Percentiles rank a stretch among this genome's conserved stretches.
phyloP scores from a whole-genome alignment of 1,140 invertebrate species.

The Nephotettix cincticeps region DNA sequence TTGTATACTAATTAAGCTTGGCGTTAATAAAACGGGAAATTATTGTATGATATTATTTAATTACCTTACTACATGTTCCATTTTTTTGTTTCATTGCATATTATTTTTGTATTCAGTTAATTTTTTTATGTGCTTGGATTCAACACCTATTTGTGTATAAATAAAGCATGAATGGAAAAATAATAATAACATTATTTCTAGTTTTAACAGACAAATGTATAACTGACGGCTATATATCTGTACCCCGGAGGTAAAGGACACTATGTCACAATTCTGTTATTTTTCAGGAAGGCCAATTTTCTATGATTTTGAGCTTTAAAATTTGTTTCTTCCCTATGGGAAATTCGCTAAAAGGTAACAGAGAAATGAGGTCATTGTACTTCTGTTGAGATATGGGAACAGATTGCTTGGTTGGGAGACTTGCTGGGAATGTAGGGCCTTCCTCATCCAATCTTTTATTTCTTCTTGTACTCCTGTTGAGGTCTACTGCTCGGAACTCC shows the following conservation, averaged over 20 bases:
- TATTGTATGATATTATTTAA: no score
- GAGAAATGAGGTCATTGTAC: constrained; percentile 21
- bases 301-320: neutral
- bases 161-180: neutral
- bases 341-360: no score
- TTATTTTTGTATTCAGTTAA: no score
- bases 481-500: constrained; percentile 16
- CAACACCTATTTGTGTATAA: no score
- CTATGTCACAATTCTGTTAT: neutral
- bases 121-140: no score
- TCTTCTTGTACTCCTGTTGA: constrained; percentile 21
- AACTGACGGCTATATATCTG: constrained; percentile 8
- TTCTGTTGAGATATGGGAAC: constrained; percentile 17
- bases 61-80: no score
- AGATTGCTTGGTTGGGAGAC: constrained; percentile 2
- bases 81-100: no score
- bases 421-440: neutral
- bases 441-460: neutral
- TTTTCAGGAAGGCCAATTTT: no score
- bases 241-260: no score
- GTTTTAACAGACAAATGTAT: neutral
- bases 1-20: no score
- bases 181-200: neutral
- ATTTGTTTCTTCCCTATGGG: neutral
- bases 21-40: no score